These are phyloP conservation scores for Hydropsyche tenuis DNA, from an alignment of 1,140 invertebrate genomes.

Conservation along the genomic window DNA sequence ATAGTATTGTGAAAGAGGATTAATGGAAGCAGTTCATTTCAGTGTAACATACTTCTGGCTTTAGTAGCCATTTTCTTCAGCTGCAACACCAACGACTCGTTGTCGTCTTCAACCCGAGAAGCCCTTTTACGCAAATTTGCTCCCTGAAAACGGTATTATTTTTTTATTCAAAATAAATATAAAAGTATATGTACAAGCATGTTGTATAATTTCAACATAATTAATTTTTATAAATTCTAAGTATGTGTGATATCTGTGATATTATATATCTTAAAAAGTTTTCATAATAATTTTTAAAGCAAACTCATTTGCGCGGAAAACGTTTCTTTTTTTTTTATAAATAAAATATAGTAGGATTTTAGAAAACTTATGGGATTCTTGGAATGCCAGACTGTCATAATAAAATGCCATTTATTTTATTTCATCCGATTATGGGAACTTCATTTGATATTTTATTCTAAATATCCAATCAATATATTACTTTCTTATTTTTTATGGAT, in stretches of 20 bases:
- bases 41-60: conserved; percentile 72
- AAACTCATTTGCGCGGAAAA: too few species aligned
- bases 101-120: conserved; percentile 89
- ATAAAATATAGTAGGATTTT: too few species aligned
- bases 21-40: conserved; percentile 18
- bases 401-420: too few species aligned
- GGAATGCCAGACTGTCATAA: too few species aligned
- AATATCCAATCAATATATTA: too few species aligned
- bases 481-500: too few species aligned
- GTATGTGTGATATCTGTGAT: neutral
- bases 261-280: too few species aligned
- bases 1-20: neutral
- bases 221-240: neutral
- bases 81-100: conserved; percentile 89
- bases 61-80: conserved; percentile 92
- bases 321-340: too few species aligned
- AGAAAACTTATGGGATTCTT: too few species aligned
- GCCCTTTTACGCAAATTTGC: conserved; percentile 85
- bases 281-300: too few species aligned
- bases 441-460: too few species aligned
- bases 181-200: neutral
- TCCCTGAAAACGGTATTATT: conserved; percentile 66
- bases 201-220: neutral
- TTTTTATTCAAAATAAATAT: neutral
- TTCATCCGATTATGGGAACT: too few species aligned